A percentile compares a stretch with the other conserved stretches of the same genome.
These are phyloP conservation scores for Pediacus dermestoides DNA, from an alignment of 2,888 invertebrate genomes.

Conservation along the genomic window DNA sequence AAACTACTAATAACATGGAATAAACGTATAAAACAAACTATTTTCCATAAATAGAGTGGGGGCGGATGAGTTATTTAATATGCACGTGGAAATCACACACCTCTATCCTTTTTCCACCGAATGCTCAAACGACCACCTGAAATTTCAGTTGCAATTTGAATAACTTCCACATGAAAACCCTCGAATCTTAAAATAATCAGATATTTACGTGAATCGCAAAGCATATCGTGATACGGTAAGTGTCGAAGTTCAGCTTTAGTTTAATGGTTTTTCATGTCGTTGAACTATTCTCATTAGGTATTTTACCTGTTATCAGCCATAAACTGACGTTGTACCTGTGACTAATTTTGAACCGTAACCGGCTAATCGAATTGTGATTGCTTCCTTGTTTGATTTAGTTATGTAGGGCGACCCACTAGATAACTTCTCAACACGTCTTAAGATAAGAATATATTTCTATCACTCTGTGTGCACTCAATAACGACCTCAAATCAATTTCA, in stretches of 20 bases:
- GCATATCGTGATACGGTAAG: constrained; percentile 17
- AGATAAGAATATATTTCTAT: too few relatives aligned
- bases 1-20: constrained; percentile 15
- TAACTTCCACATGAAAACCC: constrained; percentile 27
- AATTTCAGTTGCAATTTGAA: constrained; percentile 23
- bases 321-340: constrained; percentile 2
- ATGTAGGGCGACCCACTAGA: too few relatives aligned
- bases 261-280: constrained; percentile 10
- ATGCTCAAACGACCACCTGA: constrained; percentile 4
- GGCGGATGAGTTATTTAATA: constrained; percentile 2
- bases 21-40: constrained; percentile 8
- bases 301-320: constrained; percentile 5
- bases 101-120: constrained; percentile 1
- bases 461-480: too few relatives aligned
- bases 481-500: too few relatives aligned
- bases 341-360: constrained; percentile 5
- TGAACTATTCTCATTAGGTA: constrained; percentile 9
- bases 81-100: background rate
- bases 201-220: constrained; percentile 24
- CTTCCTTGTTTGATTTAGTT: constrained; percentile 9
- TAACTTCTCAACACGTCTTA: too few relatives aligned
- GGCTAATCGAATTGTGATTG: constrained; percentile 6
- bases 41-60: constrained; percentile 11
- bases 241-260: constrained; percentile 15
- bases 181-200: constrained; percentile 29